These are phyloP conservation scores for Amphiprion clarkii DNA, from an alignment of 2,797 vertebrate species.

Conservation along the genomic window DNA sequence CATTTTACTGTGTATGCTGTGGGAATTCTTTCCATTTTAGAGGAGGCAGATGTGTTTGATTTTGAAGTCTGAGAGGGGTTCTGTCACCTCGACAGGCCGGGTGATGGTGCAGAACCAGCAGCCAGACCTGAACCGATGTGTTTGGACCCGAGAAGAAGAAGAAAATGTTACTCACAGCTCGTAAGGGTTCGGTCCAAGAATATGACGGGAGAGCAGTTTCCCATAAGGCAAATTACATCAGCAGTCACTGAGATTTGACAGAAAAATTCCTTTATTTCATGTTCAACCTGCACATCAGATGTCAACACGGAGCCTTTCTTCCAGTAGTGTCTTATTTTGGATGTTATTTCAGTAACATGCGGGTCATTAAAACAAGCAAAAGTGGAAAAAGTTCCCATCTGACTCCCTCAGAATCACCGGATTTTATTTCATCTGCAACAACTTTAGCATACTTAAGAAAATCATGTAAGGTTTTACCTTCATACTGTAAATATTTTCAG, in stretches of 20 bases:
- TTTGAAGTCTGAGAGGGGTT: conserved; percentile 45
- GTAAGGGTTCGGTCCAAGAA: conserved; percentile 15
- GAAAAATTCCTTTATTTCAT: conserved; percentile 2
- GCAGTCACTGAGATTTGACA: conserved; percentile 8
- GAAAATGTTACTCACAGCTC: conserved; percentile 20
- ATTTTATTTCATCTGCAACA: no score
- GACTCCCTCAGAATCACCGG: no score
- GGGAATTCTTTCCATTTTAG: conserved; percentile 67
- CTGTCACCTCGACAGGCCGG: conserved; percentile 31
- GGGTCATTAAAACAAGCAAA: no score
- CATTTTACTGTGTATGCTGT: conserved; percentile 49
- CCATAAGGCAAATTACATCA: conserved; percentile 19
- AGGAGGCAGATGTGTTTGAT: conserved; percentile 48
- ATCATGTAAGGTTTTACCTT: no score
- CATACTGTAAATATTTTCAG: no score
- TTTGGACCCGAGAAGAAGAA: conserved; percentile 8
- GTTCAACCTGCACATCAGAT: conserved; percentile 16
- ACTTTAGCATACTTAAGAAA: no score
- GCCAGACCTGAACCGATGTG: conserved; percentile 13
- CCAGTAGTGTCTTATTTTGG: not conserved
- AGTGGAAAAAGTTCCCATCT: no score
- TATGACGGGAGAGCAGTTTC: conserved; percentile 12
- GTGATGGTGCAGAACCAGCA: conserved; percentile 21
- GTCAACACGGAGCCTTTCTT: not conserved
- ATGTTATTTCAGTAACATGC: not conserved